Conservation (phyloP, 2,797 vertebrate species). For the Eremophila alpestris region DNA sequence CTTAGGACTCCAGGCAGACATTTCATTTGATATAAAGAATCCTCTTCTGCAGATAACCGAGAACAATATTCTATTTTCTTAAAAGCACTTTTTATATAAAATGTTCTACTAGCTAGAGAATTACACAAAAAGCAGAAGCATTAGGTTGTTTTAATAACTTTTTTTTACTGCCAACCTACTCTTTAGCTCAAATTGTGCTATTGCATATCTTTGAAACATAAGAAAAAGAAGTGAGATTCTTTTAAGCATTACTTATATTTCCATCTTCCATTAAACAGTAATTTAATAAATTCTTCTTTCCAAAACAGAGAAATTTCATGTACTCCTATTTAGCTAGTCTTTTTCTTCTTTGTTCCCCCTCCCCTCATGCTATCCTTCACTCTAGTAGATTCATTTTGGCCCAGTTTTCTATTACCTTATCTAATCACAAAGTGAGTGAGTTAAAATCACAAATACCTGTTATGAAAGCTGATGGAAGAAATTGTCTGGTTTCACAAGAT, state of each 20-base stretch:
- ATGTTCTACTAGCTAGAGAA: neutral
- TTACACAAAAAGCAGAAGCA: neutral
- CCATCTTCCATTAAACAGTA: neutral
- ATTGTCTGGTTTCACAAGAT: neutral
- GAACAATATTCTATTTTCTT: neutral
- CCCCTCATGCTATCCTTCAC: neutral
- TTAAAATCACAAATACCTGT: neutral
- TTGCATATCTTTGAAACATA: neutral
- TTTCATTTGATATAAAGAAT: slow-evolving; percentile 21
- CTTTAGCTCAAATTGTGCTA: neutral
- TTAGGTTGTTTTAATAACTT: neutral
- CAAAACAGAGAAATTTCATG: neutral
- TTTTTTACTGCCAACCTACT: neutral
- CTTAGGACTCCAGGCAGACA: neutral
- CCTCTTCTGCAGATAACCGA: neutral
- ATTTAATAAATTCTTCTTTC: neutral
- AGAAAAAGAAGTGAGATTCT: neutral
- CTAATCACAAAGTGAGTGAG: neutral
- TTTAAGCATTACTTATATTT: neutral
- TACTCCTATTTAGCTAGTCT: neutral
- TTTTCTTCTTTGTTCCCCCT: neutral
- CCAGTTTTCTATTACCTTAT: neutral
- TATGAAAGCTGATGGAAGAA: neutral
- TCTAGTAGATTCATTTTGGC: neutral
- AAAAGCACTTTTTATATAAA: neutral